These are phyloP conservation scores for Eulemur mongoz DNA, from an alignment of 2,797 vertebrate genomes.

Conservation along the genomic window DNA sequence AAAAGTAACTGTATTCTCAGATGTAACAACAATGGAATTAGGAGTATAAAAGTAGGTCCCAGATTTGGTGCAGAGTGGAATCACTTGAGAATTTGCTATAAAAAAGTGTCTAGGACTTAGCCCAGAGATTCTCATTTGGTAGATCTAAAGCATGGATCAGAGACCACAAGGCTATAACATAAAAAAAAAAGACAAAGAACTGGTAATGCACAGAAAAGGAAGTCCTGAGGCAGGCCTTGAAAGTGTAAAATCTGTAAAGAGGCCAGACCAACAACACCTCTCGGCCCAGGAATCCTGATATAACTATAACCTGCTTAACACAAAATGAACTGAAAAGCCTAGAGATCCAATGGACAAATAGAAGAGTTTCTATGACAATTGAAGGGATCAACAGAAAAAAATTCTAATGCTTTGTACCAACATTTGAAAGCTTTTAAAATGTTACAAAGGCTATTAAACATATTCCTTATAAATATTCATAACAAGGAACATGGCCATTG, in stretches of 20 bases:
- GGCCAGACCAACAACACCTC: not conserved
- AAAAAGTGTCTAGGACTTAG: not conserved
- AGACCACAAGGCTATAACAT: not conserved
- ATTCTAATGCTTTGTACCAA: not conserved
- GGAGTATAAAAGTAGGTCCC: not conserved
- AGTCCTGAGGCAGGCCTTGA: not conserved
- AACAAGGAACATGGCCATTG: not conserved
- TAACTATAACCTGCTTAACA: not conserved
- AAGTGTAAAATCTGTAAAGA: not conserved
- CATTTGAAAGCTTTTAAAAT: constrained; percentile 15
- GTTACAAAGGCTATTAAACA: not conserved
- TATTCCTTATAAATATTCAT: not conserved
- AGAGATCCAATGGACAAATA: not conserved
- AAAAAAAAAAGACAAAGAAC: not conserved
- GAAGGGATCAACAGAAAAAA: constrained; percentile 8
- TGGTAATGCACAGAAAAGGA: not conserved
- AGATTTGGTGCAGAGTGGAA: not conserved
- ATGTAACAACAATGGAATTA: not conserved
- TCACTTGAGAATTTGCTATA: not conserved
- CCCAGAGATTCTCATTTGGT: not conserved
- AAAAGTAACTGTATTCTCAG: not conserved
- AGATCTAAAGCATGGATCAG: not conserved
- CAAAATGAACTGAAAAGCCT: not conserved
- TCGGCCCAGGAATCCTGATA: not conserved
- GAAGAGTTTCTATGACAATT: not conserved